A percentile compares a stretch with the other conserved stretches of the same genome.
phyloP scores from a whole-genome alignment of 2,888 invertebrate genomes.

The Apamea anceps region DNA sequence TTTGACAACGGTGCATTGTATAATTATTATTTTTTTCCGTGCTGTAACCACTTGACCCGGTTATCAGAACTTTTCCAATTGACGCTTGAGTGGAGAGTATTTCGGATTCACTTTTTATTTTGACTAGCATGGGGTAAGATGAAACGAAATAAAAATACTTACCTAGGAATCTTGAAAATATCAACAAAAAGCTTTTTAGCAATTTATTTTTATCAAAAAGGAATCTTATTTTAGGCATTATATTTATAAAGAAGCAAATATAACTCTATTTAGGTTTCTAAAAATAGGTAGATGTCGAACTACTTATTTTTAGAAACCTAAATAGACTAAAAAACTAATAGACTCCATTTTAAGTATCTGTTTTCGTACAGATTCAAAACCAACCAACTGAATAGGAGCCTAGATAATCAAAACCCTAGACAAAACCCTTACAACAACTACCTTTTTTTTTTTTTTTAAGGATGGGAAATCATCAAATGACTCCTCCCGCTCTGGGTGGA shows the following conservation, averaged over 20 bases:
- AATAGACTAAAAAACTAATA: too few species aligned
- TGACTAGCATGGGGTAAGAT: slow-evolving; percentile 13
- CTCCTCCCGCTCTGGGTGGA: too few species aligned
- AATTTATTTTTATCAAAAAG: slow-evolving; percentile 9
- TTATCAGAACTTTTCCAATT: slow-evolving; percentile 63
- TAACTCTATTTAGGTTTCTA: not conserved
- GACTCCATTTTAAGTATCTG: not conserved
- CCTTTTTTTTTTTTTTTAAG: too few species aligned
- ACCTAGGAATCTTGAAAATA: slow-evolving; percentile 1
- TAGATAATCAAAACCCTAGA: not conserved
- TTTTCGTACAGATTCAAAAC: not conserved
- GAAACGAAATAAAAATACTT: slow-evolving; percentile 9
- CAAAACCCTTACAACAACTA: not conserved
- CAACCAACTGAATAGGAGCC: too few species aligned
- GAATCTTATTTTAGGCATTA: slow-evolving; percentile 14
- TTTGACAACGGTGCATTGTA: slow-evolving; percentile 72
- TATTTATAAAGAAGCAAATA: slow-evolving; percentile 5
- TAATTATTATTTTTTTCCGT: slow-evolving; percentile 57
- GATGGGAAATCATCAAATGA: too few species aligned
- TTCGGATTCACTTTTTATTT: slow-evolving; percentile 28
- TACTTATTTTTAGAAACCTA: slow-evolving; percentile 5
- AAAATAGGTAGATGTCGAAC: not conserved
- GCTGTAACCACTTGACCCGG: slow-evolving; percentile 68
- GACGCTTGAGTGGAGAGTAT: slow-evolving; percentile 46
- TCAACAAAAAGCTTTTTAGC: not conserved